Base-by-base conservation (phyloP, 2,113 vertebrate species). In the Enhydra lutris region DNA sequence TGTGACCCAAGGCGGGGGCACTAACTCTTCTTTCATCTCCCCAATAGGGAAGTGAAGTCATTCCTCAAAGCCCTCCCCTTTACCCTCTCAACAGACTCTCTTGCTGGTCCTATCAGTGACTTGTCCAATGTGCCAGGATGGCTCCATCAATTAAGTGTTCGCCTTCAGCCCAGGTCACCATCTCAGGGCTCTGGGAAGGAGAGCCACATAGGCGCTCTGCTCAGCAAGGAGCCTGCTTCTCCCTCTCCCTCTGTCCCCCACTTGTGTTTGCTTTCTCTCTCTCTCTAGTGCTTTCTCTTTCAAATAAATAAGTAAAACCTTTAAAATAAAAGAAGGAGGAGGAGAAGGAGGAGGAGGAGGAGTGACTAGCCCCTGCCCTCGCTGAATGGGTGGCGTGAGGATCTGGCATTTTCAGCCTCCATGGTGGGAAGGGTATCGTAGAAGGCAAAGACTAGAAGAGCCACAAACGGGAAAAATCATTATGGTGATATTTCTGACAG, bases 401-500 rank as follows among this genome's bases (percentile, higher is more conserved):
- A 20, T 59, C 57, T 57, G 73, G 59, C 42, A 50, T 80, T 89
- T 65, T 29, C 29, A 59, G 29, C 13, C 29, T 81, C 50, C n/a
- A 29, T 29, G 23, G 57, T 65, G 57, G 59, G 65, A 95, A 26
- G 57, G 12, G 36, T 83, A 91, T 79, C 67, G 47, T 7, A 83
- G 76, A 89, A 91, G 85, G 81, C 59, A 88, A 74, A 97, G 96
- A 80, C 36, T 81, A 24, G 36, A 91, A 55, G 50, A 91, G 63
- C 50, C 93, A 76, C n/a, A 52, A 73, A 86, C 6, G 20, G 61
- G 36, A 5, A 17, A 80, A 50, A 93, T 90, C 83, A 85, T 63
- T 59, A 76, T 36, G 45, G 52, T 59, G 69, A 63, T 84, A 80
- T 42, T 91, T 95, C 85, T 95, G 69, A 93, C 71, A 67, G 31